Evolutionary conservation across 2,888 invertebrate genomes (phyloP), one percentile per base, ranked within the genome.

Genomic region (Lycocerus yunnanus): DNA sequence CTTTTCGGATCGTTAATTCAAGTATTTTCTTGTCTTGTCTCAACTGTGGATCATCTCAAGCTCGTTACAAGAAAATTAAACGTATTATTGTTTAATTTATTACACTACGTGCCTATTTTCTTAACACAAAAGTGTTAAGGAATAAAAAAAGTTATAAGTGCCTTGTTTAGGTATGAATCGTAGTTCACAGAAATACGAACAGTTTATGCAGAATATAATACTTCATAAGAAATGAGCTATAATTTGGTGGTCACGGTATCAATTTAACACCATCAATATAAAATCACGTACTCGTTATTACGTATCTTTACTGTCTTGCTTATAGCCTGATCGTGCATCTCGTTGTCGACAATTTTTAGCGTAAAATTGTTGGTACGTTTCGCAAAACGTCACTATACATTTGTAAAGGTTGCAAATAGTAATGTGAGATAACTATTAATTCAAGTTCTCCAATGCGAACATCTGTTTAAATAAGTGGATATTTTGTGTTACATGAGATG

Each of bases 201-300:
- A 67, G 72, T 72, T 72, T 72, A 68, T 66, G 72, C 6, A 66
- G 24, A 59, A 58, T 27, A 72, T 72, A 61, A 67, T 72, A 66
- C 67, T 63, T 63, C 20, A 60, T 60, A 60, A 43, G 24, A 61
- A 68, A 72, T 61, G 72, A 67, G 60, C 61, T 63, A 63, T 63
- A 85, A 85, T 85, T 85, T 84, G 84, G 83, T 81, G 83, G 83
- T 84, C 85, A 84, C 84, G 84, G 84, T 85, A 86, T 86, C 85
- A 86, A 86, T 86, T 86, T 85, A 82, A 82, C 83, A 81, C 84
- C 85, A 85, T 85, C 85, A 82, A 82, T 83, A 82, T 82, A 83
- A 84, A 83, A 86, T 86, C 86, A 86, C 86, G 85, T 86, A 84
- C 82, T 82, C 81, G 81, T 84, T 83, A 83, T 80, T 78, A 80